Base-by-base conservation (phyloP, 2,113 vertebrate species). In the Phaethon lepturus region DNA sequence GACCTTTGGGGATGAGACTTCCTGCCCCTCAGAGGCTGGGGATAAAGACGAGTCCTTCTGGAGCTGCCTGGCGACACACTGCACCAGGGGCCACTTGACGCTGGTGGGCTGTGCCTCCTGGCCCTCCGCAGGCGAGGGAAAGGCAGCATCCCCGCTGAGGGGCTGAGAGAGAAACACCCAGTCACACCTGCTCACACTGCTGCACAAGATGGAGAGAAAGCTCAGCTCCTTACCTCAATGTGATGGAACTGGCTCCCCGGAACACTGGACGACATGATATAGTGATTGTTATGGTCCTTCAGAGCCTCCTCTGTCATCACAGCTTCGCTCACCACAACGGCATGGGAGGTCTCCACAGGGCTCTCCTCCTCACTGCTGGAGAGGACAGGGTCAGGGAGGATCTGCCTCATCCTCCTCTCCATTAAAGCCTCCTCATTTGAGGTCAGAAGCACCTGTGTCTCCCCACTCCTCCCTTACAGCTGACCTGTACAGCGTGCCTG, bases 171-270 rank as follows among this genome's bases (percentile, higher is more conserved):
- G 71, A 90, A 67, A 79, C 64, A 85, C 31, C 4, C 31, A 14
- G 60, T 96, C 56, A 95, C 18, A 22, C 11, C 58, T 44, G 84
- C 53, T 55, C 73, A 31, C 38, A 6, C 50, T 15, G 9, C 45
- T 20, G 59, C 71, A 68, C 0, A 0, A 10, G 24, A 18, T 2
- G 0, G 68, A 52, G 24, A 66, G 42, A 22, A 47, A 60, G 44
- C 28, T 33, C n/a, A 49, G 44, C 67, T 89, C 62, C 97, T 98
- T 97, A 99, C 99, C 99, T 99, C 99, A 2, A 98, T 85, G 33
- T 99, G 98, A 83, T 99, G 99, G 44, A 99, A 86, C 31, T 98
- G 98, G 45, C 98, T 98, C 62, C 98, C 99, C 1, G 97, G 74
- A 17, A 98, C 35, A 0, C 98, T 16, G 0, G 99, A 98, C 1